Percentiles rank a stretch among this genome's conserved stretches.
These are phyloP conservation scores for Poecile atricapillus DNA, from an alignment of 2,113 vertebrate species.

Conservation along the genomic window DNA sequence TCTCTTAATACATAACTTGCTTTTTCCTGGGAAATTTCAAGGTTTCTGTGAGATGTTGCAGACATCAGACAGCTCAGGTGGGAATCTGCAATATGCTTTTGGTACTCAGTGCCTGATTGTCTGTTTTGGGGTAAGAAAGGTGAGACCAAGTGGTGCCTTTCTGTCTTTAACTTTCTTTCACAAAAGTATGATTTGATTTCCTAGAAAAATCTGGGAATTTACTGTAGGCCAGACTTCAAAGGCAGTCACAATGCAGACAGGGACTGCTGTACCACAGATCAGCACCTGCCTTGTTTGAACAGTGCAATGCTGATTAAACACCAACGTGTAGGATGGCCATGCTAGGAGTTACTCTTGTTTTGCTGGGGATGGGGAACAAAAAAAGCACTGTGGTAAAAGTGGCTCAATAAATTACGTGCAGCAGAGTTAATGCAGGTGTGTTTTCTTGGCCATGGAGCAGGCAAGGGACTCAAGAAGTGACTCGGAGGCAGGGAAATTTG, in stretches of 20 bases:
- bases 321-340: accelerated
- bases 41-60: neutral
- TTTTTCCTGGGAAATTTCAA: neutral
- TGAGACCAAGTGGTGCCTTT: neutral
- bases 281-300: neutral
- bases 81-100: neutral
- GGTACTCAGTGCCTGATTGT: neutral
- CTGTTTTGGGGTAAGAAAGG: neutral
- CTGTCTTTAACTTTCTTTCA: neutral
- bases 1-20: neutral
- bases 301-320: neutral
- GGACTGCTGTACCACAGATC: neutral
- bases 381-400: neutral
- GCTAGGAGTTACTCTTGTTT: neutral
- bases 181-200: neutral
- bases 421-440: slow-evolving; percentile 31
- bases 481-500: slow-evolving; percentile 29
- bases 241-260: neutral
- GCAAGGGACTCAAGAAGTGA: neutral
- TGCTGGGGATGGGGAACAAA: neutral
- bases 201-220: neutral
- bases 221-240: neutral
- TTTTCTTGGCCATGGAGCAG: neutral
- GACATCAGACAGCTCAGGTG: neutral
- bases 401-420: neutral